Conservation (phyloP, 2,113 vertebrate species). For the Cervus canadensis region DNA sequence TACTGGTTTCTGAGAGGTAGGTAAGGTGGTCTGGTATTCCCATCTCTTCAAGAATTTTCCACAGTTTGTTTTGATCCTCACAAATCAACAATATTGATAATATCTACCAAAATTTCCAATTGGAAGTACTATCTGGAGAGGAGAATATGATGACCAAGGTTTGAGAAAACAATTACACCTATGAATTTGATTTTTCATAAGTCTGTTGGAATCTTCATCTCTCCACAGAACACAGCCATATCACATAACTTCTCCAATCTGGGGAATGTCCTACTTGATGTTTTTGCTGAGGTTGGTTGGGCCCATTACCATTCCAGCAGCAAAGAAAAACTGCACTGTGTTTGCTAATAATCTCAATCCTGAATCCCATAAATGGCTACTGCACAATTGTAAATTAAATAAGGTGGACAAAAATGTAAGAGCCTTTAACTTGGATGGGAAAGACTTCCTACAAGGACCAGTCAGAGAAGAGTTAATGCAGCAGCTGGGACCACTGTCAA, state of each 20-base stretch:
- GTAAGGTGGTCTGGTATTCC: background rate
- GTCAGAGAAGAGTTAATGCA: background rate
- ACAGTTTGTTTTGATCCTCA: background rate
- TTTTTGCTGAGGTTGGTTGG: background rate
- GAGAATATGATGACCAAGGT: constrained; percentile 88
- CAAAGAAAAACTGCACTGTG: background rate
- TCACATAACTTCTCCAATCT: background rate
- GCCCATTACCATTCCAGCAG: background rate
- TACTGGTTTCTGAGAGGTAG: background rate
- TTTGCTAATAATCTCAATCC: background rate
- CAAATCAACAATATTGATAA: constrained; percentile 91
- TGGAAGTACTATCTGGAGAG: constrained; percentile 95
- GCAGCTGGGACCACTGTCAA: background rate
- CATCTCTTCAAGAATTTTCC: background rate
- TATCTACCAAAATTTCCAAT: constrained; percentile 94
- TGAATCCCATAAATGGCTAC: background rate
- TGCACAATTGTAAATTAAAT: background rate
- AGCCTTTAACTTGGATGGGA: background rate
- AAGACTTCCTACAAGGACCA: background rate
- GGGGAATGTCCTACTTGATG: background rate
- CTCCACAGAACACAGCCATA: background rate
- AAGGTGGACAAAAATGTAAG: background rate
- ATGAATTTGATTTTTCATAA: background rate
- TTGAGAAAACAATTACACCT: background rate
- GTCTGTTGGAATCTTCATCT: background rate